Base-by-base conservation (phyloP, 2,797 vertebrate species). In the Silurus aristotelis region DNA sequence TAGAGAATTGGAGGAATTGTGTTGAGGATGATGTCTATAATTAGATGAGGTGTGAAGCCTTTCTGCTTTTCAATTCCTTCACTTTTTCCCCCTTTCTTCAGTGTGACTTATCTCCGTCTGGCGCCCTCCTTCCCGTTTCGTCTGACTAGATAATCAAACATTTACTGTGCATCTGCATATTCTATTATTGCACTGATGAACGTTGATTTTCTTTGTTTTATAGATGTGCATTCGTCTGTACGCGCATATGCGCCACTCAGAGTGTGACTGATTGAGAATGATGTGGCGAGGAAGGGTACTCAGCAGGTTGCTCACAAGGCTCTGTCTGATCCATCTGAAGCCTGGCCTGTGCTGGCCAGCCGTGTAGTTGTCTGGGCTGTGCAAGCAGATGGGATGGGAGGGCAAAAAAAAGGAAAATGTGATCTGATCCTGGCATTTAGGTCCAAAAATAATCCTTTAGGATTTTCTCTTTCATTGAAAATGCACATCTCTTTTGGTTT, bases 231-330 rank as follows among this genome's bases (percentile, higher is more conserved):
- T 20, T 0, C 14, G 72, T 75, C 31, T 46, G 12, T 58, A 22
- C 48, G 61, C 31, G 64, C 15, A 1, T 43, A 5, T 17, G 43
- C 73, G 66, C 19, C 20, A 77, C 80, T 38, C 19, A 0, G 71
- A 63, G 46, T 76, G 70, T 85, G 70, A 61, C 60, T 83, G 84
- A 75, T 84, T 81, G 84, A 83, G 82, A 82, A 70, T 27, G 83
- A 81, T 75, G 71, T 48, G 80, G 43, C 82, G 83, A 87, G 86
- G 52, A 61, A 72, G 79, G 67, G 63, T 60, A 48, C 48, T 20
- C 67, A 75, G 87, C 58, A 78, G 31, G 83, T 63, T 38, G 43
- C 73, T 81, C 22, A 25, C 66, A 60, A 52, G 22, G 46, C 63
- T 66, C 61, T 80, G 38, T 52, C 78, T 84, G 84, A 17, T 86